Evolutionary conservation across 2,797 vertebrate species (phyloP).

Genomic region (Rhynchotus rufescens): DNA sequence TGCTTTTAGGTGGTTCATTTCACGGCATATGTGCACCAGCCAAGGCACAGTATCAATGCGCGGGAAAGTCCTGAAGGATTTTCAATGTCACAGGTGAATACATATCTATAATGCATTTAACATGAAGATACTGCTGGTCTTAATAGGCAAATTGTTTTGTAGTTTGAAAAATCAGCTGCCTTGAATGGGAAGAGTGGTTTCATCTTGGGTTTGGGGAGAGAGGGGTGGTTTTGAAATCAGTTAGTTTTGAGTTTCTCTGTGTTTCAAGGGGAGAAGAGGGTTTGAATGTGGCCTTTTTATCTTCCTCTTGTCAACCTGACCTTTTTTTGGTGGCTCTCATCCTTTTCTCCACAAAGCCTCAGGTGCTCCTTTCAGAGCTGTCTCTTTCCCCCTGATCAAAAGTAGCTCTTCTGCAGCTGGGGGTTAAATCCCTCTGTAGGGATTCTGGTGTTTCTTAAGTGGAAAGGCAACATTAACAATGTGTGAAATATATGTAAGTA

Average conservation of each 20-base stretch:
- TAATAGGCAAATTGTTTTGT: neutral
- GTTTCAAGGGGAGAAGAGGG: neutral
- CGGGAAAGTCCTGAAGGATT: neutral
- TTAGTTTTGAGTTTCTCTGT: neutral
- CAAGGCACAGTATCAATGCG: neutral
- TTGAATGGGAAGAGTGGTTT: neutral
- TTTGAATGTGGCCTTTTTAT: neutral
- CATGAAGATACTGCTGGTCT: neutral
- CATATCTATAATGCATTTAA: rapidly evolving
- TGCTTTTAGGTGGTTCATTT: neutral
- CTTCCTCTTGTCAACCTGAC: neutral
- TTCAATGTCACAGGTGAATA: neutral
- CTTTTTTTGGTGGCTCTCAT: neutral
- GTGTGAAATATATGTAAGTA: neutral
- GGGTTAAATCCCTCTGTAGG: neutral
- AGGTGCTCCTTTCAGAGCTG: neutral
- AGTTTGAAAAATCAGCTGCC: neutral
- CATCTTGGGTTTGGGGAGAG: neutral
- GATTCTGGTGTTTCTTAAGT: neutral
- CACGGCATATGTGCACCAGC: rapidly evolving
- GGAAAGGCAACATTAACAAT: neutral
- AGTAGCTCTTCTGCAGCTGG: neutral
- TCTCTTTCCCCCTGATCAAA: neutral
- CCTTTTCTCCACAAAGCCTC: neutral
- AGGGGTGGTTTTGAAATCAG: neutral